Percentiles rank a stretch among this genome's conserved stretches.
Evolutionary conservation across 2,888 invertebrate genomes (phyloP).

Genomic region (Cantharis rufa): DNA sequence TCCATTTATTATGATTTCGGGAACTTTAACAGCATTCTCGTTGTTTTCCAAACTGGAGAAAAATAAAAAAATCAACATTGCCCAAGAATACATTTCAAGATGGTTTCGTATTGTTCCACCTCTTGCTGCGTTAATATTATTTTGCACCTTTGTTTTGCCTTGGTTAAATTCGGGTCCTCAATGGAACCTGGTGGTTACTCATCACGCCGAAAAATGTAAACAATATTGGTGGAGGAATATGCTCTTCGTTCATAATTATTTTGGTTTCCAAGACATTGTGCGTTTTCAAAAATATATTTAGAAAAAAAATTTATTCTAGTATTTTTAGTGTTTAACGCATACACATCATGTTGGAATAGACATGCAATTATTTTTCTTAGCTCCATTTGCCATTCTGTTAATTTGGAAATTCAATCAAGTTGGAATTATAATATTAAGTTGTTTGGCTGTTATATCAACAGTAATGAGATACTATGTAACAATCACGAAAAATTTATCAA

Average conservation of each 20-base stretch:
- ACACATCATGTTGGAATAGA: slow-evolving; percentile 75
- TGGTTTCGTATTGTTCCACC: slow-evolving; percentile 68
- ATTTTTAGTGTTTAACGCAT: slow-evolving; percentile 68
- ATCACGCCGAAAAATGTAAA: slow-evolving; percentile 71
- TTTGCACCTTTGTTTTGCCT: slow-evolving; percentile 70
- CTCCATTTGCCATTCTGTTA: slow-evolving; percentile 63
- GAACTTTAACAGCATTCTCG: slow-evolving; percentile 67
- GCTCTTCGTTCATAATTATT: slow-evolving; percentile 73
- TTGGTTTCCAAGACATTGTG: slow-evolving; percentile 73
- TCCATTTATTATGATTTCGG: slow-evolving; percentile 72
- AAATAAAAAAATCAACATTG: slow-evolving; percentile 60
- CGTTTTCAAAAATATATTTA: slow-evolving; percentile 9
- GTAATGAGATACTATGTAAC: slow-evolving; percentile 66
- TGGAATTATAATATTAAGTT: slow-evolving; percentile 56
- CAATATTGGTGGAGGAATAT: slow-evolving; percentile 73
- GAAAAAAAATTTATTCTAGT: background rate
- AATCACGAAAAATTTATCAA: slow-evolving; percentile 62
- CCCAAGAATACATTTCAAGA: slow-evolving; percentile 66
- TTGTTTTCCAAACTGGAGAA: slow-evolving; percentile 63
- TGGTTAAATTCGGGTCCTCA: slow-evolving; percentile 67
- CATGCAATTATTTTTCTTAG: slow-evolving; percentile 67
- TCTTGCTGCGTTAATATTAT: slow-evolving; percentile 66
- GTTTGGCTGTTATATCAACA: slow-evolving; percentile 62
- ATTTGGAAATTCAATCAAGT: slow-evolving; percentile 66
- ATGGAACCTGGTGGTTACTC: slow-evolving; percentile 70